Evolutionary conservation across 1,140 invertebrate species (phyloP), one percentile per base, ranked within the genome.

Genomic region (Limonius californicus): DNA sequence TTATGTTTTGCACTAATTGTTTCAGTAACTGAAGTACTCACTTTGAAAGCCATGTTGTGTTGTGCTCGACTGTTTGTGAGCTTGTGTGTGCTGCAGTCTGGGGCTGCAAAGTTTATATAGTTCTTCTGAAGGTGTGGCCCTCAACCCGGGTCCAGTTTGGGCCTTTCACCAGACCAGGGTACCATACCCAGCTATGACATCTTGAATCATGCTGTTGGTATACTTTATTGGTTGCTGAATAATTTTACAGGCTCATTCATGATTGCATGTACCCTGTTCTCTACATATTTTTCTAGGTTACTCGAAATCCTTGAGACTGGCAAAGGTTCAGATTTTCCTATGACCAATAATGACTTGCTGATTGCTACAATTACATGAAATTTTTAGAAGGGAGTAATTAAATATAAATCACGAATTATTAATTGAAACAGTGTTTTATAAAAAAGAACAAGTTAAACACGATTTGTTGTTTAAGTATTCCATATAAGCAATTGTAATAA

Each of bases 1-100:
- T n/a, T n/a, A n/a, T n/a, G n/a, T n/a, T n/a, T n/a, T n/a, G n/a
- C 32, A 74, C 59, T 61, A n/a, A n/a, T n/a, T n/a, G n/a, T n/a
- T 79, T 56, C 54, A 39, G 8, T 39, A 39, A 61, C 67, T 66
- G 68, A 54, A 54, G 43, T 27, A 64, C 63, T 64, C 32, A 64
- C 63, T 64, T 64, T 64, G 54, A 61, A 61, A 61, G 58, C 63
- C 63, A 64, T 64, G 57, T 54, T 60, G 59, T 20, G 12, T 2
- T 27, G 14, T 35, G n/a, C 11, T 18, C 30, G 27, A 27, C 16
- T 7, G 21, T 14, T 3, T 27, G 6, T n/a, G 19, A 30, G 35
- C 15, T 55, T 30, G 12, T 30, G n/a, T n/a, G 21, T 27, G 54
- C 15, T 27, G 6, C 18, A 12, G 11, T n/a, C 19, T 55, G 54